A percentile compares a stretch with the other conserved stretches of the same genome.
Evolutionary conservation across 30 jellyfish, hydroid and myxozoan species (phyloP).

Genomic region (Aurelia sp.): DNA sequence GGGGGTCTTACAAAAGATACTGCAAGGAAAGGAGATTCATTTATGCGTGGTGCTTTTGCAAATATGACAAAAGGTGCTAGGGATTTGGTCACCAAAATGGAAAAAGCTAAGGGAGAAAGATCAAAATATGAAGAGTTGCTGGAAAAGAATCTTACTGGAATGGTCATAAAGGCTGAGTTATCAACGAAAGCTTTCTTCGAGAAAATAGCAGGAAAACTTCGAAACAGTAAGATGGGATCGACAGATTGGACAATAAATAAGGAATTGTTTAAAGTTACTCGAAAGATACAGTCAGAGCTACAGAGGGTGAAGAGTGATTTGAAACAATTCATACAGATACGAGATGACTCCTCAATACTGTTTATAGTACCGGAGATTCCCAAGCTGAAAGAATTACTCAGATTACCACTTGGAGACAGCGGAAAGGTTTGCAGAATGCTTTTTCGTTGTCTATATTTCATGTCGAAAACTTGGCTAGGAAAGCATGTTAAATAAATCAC

Average conservation of each 20-base stretch:
- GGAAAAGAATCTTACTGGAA: background rate
- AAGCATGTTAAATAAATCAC: too few species aligned
- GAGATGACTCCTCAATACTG: background rate
- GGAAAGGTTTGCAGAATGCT: background rate
- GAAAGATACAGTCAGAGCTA: background rate
- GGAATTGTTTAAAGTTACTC: background rate
- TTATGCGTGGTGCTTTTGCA: background rate
- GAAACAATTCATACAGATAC: background rate
- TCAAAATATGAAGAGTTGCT: background rate
- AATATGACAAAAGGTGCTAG: background rate
- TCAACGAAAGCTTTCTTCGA: background rate
- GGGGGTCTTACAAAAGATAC: background rate
- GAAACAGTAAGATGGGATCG: conserved; percentile 4
- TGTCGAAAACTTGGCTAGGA: too few species aligned
- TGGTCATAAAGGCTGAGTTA: background rate
- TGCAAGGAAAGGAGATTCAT: background rate
- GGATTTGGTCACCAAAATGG: background rate
- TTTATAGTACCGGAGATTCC: conserved; percentile 16
- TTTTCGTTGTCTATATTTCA: background rate
- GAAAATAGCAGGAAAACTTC: background rate
- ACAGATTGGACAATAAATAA: background rate
- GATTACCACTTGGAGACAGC: background rate
- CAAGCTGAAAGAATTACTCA: background rate
- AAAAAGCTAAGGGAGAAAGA: background rate
- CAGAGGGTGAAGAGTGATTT: background rate